These are phyloP conservation scores for Trachurus trachurus DNA, from an alignment of 2,797 vertebrate genomes.

Conservation along the genomic window DNA sequence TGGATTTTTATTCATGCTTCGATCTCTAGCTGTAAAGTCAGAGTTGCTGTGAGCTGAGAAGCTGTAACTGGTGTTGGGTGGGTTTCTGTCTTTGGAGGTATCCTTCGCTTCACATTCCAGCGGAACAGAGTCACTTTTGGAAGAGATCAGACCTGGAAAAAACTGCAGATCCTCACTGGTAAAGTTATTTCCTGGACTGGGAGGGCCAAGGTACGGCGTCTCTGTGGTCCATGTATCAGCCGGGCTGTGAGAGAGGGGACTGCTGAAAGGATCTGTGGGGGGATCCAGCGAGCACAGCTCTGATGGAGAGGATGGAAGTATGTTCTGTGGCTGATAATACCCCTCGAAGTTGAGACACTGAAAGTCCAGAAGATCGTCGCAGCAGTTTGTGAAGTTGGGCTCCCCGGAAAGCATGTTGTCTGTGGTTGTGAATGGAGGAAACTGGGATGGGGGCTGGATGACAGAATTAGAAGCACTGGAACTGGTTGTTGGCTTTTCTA, in stretches of 20 bases:
- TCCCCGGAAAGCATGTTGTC: slow-evolving; percentile 84
- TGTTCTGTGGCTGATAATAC: slow-evolving; percentile 86
- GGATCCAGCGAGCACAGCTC: slow-evolving; percentile 86
- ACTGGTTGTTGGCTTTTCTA: slow-evolving; percentile 75
- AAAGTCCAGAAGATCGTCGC: slow-evolving; percentile 87
- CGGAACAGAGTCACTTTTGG: slow-evolving; percentile 77
- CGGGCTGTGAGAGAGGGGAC: slow-evolving; percentile 88
- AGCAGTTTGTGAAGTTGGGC: slow-evolving; percentile 85
- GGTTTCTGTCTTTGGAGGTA: slow-evolving; percentile 75
- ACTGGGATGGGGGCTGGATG: slow-evolving; percentile 80
- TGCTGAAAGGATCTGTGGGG: slow-evolving; percentile 86
- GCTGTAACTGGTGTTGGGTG: slow-evolving; percentile 58
- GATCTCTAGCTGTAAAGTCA: slow-evolving; percentile 73
- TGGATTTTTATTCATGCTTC: slow-evolving; percentile 67
- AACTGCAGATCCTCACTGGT: slow-evolving; percentile 83
- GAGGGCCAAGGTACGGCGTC: slow-evolving; percentile 86
- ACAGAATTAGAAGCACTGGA: slow-evolving; percentile 71
- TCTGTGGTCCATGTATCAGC: slow-evolving; percentile 86
- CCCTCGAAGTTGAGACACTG: slow-evolving; percentile 88
- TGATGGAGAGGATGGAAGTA: slow-evolving; percentile 83
- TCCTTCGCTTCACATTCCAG: slow-evolving; percentile 75
- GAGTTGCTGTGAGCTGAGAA: slow-evolving; percentile 65
- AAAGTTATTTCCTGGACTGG: slow-evolving; percentile 86
- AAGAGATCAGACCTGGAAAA: slow-evolving; percentile 82
- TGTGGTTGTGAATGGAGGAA: slow-evolving; percentile 78